A percentile compares a stretch with the other conserved stretches of the same genome.
Conservation (phyloP, 92 coral and sea anemone species). For the Parazoanthus darwini region DNA sequence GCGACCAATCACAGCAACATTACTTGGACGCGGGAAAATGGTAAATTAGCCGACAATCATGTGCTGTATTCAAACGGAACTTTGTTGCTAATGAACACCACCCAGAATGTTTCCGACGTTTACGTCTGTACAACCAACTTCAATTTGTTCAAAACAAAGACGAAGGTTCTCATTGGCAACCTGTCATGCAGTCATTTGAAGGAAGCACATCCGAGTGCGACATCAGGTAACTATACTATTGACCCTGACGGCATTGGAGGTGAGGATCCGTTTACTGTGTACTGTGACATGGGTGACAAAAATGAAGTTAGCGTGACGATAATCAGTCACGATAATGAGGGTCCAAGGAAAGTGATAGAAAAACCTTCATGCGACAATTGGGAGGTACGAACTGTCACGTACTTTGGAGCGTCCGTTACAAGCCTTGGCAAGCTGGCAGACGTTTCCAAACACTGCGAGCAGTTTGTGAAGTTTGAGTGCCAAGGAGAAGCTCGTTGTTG, state of each 20-base stretch:
- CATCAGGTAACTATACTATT: not conserved
- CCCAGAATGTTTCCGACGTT: not conserved
- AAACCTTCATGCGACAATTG: not conserved
- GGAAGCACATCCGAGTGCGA: not conserved
- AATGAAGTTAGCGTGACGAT: slow-evolving; percentile 23
- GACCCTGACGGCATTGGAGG: not conserved
- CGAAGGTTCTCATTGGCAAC: not conserved
- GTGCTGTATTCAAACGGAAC: not conserved
- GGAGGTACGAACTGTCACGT: not conserved
- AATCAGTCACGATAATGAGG: slow-evolving; percentile 35
- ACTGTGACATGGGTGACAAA: slow-evolving; percentile 30
- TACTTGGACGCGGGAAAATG: not conserved
- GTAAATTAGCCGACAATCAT: not conserved
- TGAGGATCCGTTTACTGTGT: slow-evolving; percentile 7
- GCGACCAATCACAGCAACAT: not conserved
- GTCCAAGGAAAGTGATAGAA: not conserved
- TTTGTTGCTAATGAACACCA: not conserved
- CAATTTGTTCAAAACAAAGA: not conserved
- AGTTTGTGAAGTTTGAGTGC: slow-evolving; percentile 10
- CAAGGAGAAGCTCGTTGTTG: not conserved
- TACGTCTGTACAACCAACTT: not conserved
- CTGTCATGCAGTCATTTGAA: slow-evolving; percentile 11
- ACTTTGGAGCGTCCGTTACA: not conserved
- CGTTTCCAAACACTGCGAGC: not conserved
- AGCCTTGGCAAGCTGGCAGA: not conserved